A percentile compares a stretch with the other conserved stretches of the same genome.
These are phyloP conservation scores for Eptesicus fuscus DNA, from an alignment of 2,113 vertebrate genomes.

Conservation along the genomic window DNA sequence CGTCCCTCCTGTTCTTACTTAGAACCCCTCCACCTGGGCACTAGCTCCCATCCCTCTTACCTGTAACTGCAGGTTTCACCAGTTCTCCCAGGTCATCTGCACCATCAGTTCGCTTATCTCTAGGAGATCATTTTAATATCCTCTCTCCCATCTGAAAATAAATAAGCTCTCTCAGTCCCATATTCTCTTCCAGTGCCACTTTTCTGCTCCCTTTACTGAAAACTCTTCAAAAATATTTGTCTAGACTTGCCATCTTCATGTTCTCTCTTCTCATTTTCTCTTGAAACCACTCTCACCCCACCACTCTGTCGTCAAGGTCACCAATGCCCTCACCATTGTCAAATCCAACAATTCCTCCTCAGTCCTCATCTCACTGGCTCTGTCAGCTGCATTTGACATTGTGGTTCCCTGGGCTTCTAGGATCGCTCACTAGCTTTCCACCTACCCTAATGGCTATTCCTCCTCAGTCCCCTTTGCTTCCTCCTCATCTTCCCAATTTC, in stretches of 20 bases:
- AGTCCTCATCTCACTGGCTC: not conserved
- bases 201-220: not conserved
- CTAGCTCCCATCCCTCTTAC: not conserved
- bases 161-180: not conserved
- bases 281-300: not conserved
- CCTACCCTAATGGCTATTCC: not conserved
- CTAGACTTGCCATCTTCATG: not conserved
- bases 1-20: not conserved
- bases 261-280: not conserved
- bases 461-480: not conserved
- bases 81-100: not conserved
- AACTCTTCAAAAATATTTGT: not conserved
- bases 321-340: not conserved
- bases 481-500: not conserved
- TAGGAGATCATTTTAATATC: not conserved
- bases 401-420: not conserved
- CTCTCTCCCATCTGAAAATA: not conserved
- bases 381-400: not conserved
- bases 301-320: not conserved
- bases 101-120: not conserved
- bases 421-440: not conserved
- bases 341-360: not conserved
- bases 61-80: not conserved
- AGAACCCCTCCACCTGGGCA: not conserved
- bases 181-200: slow-evolving; percentile 13